Base-by-base conservation (phyloP, 2,797 vertebrate genomes). In the Apogon hyalosoma region DNA sequence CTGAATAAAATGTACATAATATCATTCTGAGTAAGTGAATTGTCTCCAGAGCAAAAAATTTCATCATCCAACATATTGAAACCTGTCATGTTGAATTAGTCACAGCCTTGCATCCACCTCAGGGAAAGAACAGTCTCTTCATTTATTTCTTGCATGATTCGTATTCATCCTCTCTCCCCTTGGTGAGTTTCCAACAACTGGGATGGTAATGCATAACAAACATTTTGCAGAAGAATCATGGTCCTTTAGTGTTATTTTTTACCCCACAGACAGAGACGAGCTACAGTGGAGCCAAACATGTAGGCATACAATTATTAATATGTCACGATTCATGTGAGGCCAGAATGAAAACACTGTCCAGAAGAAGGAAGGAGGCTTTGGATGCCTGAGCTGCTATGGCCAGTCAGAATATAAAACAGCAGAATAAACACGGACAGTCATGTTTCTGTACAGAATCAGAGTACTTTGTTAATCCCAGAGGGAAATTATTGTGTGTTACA, bases 291-390 rank as follows among this genome's bases (percentile, higher is more conserved):
- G 9, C 7, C 54, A 28, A 58, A 49, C 31, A 42, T 65, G 81
- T 74, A 77, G 68, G 65, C 19, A 63, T 63, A 78, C 38, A 69
- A 56, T 82, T 70, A 84, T 73, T 77, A 69, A 69, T 73, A 38
- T 73, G 63, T 59, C 61, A 63, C 69, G 61, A 73, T 79, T 85
- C 33, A 84, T 78, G 56, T 56, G 28, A 75, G 41, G 43, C 61
- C 45, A 74, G 48, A 64, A n/a, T 49, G 73, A 81, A 85, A 79
- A 85, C 55, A 77, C 33, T 24, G 21, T 21, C 42, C 36, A 48
- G 15, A 40, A 46, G 43, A 38, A 40, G 57, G 36, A 56, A 68
- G 48, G 24, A 62, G 21, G 28, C 42, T 50, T 57, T 2, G 38
- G 57, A 55, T 16, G 36, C 13, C 31, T 50, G 56, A 1, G 19